Evolutionary conservation across 2,113 vertebrate species (phyloP).

Genomic region (Nansenia antarctica): DNA sequence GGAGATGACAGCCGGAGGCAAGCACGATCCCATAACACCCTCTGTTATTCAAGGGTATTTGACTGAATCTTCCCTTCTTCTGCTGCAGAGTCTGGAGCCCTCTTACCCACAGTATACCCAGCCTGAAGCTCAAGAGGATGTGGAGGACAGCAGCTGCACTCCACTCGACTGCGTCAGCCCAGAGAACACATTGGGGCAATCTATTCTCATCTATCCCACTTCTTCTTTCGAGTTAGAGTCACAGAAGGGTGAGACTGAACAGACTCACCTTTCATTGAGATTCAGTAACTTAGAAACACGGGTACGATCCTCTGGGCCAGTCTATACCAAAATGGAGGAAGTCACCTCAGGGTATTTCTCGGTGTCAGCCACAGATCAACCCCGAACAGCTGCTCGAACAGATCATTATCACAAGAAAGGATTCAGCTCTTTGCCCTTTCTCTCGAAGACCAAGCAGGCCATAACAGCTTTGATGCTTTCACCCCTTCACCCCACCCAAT

Average conservation of each 20-base stretch:
- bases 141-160: not conserved
- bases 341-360: not conserved
- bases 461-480: not conserved
- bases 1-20: not conserved
- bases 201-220: not conserved
- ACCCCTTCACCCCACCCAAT: not conserved
- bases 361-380: not conserved
- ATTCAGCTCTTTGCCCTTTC: not conserved
- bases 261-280: not conserved
- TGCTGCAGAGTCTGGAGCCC: not conserved
- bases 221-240: not conserved
- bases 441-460: not conserved
- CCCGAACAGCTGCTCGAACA: not conserved
- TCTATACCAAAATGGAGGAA: not conserved
- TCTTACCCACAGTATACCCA: conserved; percentile 12
- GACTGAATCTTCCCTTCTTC: not conserved
- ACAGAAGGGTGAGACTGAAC: not conserved
- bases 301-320: not conserved
- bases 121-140: not conserved
- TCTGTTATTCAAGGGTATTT: not conserved
- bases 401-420: not conserved
- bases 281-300: not conserved
- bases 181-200: not conserved
- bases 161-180: not conserved
- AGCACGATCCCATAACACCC: not conserved